phyloP scores from a whole-genome alignment of 2,888 invertebrate species.

The Hyppa rectilinea region DNA sequence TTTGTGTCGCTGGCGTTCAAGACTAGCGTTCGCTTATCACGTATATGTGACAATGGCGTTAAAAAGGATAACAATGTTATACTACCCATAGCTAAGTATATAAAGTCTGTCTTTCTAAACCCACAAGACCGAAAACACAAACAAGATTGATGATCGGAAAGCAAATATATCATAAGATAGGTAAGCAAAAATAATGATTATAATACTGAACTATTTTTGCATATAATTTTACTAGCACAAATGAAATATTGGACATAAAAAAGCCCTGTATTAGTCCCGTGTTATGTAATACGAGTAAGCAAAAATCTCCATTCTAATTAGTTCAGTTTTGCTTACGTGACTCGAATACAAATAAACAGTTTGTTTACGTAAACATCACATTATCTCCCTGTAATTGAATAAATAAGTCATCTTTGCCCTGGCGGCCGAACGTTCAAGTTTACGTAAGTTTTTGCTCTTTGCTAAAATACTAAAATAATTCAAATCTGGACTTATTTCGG shows the following conservation, averaged over 20 bases:
- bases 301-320: neutral
- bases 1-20: too few relatives aligned
- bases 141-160: conserved; percentile 13
- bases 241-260: neutral
- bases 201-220: neutral
- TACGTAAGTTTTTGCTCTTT: too few relatives aligned
- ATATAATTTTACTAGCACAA: too few relatives aligned
- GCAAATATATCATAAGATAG: conserved; percentile 1
- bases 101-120: neutral
- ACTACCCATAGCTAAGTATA: neutral
- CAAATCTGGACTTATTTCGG: too few relatives aligned
- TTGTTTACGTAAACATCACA: conserved; percentile 28
- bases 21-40: too few relatives aligned
- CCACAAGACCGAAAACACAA: neutral
- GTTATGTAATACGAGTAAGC: neutral
- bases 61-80: neutral
- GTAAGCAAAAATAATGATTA: conserved; percentile 5
- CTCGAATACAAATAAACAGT: conserved; percentile 2
- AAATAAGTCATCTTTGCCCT: too few relatives aligned
- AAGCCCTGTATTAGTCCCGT: neutral
- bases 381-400: conserved; percentile 9
- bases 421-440: too few relatives aligned
- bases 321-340: conserved; percentile 4
- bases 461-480: too few relatives aligned
- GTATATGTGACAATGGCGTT: too few relatives aligned